Conservation (phyloP, 1,140 invertebrate genomes). For the Diprion similis region DNA sequence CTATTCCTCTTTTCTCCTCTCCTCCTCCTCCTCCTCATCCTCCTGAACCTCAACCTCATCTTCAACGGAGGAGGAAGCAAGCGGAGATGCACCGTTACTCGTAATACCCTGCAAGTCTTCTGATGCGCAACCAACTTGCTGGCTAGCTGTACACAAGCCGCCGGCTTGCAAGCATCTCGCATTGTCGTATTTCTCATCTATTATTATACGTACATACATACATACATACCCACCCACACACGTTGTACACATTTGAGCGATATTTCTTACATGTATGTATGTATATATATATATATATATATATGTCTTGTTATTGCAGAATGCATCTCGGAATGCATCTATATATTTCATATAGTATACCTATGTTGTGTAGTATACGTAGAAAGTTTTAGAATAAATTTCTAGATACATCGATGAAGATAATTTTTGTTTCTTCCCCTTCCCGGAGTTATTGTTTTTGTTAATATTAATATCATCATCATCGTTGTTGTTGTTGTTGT, state of each 20-base stretch:
- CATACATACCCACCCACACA: neutral
- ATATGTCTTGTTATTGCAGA: neutral
- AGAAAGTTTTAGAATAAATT: neutral
- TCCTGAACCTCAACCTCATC: too few species aligned
- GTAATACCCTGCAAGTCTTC: too few species aligned
- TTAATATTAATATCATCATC: neutral
- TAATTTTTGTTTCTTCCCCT: neutral
- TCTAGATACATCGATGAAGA: neutral
- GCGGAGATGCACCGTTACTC: too few species aligned
- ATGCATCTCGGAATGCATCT: neutral
- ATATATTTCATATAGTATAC: neutral
- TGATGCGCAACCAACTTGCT: too few species aligned
- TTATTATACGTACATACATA: neutral
- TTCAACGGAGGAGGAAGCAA: too few species aligned
- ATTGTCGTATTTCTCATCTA: neutral
- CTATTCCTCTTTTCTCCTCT: too few species aligned
- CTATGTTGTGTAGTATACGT: neutral
- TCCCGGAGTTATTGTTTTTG: neutral
- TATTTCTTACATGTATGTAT: neutral
- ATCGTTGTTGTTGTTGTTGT: neutral
- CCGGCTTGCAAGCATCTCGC: too few species aligned
- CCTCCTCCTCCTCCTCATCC: too few species aligned
- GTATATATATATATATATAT: slow-evolving; percentile 15
- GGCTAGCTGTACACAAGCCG: too few species aligned
- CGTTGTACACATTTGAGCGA: neutral